Conservation (phyloP, 1,140 invertebrate genomes). For the Spodoptera litura region DNA sequence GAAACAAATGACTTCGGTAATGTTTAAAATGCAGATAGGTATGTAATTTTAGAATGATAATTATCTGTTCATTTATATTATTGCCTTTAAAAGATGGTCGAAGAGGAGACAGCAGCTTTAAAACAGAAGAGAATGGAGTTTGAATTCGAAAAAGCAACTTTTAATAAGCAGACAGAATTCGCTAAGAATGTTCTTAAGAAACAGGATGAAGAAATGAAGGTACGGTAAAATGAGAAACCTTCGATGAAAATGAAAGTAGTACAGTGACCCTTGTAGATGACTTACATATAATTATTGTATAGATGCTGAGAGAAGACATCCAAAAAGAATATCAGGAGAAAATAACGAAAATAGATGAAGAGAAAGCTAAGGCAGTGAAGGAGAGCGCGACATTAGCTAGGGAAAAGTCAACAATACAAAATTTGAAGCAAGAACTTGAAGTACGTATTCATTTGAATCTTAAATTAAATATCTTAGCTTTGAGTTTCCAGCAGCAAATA, state of each 20-base stretch:
- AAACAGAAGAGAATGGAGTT: slow-evolving; percentile 83
- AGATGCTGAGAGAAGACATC: slow-evolving; percentile 77
- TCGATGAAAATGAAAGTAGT: too few species aligned
- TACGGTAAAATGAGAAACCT: slow-evolving; percentile 23
- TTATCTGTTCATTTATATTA: not conserved
- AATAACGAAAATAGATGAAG: slow-evolving; percentile 76
- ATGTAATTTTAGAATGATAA: not conserved
- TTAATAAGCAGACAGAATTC: slow-evolving; percentile 82
- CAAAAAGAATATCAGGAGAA: slow-evolving; percentile 80
- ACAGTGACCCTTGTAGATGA: not conserved
- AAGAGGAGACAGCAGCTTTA: slow-evolving; percentile 76
- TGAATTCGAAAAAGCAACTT: slow-evolving; percentile 82
- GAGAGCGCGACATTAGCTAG: slow-evolving; percentile 71
- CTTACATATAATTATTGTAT: slow-evolving; percentile 28
- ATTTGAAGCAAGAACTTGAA: slow-evolving; percentile 76
- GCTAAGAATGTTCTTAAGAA: slow-evolving; percentile 81
- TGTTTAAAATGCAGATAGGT: not conserved
- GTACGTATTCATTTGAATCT: slow-evolving; percentile 55
- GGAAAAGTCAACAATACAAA: slow-evolving; percentile 77
- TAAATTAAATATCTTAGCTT: too few species aligned
- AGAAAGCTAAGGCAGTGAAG: slow-evolving; percentile 70
- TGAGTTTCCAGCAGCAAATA: too few species aligned
- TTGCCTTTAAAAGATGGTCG: slow-evolving; percentile 70
- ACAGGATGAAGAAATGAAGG: slow-evolving; percentile 82
- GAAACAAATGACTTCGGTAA: slow-evolving; percentile 80